Evolutionary conservation across 2,113 vertebrate genomes (phyloP).

Genomic region (Hirundichthys speculiger): DNA sequence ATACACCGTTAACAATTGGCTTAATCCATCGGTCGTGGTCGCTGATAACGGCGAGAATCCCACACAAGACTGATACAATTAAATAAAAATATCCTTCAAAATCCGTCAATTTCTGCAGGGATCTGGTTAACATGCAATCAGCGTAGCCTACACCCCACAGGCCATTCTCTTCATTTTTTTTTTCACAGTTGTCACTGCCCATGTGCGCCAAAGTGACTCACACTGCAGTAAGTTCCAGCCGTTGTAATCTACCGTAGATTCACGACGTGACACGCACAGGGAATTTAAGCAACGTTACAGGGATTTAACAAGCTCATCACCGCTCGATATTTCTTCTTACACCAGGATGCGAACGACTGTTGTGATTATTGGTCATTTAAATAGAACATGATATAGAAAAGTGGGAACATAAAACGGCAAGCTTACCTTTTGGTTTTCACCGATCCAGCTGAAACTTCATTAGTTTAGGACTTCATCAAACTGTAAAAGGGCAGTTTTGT

Average conservation of each 20-base stretch:
- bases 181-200: conserved; percentile 77
- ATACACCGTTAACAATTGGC: too few species aligned
- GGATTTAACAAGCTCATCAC: conserved; percentile 1
- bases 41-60: conserved; percentile 4
- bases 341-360: conserved; percentile 2
- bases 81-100: too few species aligned
- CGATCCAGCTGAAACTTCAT: conserved; percentile 31
- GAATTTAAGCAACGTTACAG: conserved; percentile 2
- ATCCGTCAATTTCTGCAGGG: conserved; percentile 5
- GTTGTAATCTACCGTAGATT: conserved; percentile 71
- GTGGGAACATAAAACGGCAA: not conserved
- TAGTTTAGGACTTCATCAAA: conserved; percentile 42
- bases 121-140: conserved; percentile 70
- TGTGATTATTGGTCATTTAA: not conserved
- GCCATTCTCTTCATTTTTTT: conserved; percentile 52
- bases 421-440: conserved; percentile 62
- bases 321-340: not conserved
- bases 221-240: conserved; percentile 85
- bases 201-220: conserved; percentile 87
- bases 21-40: too few species aligned
- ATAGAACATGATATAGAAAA: not conserved
- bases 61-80: conserved; percentile 4
- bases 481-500: conserved; percentile 32
- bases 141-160: conserved; percentile 55
- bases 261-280: conserved; percentile 59